A percentile compares a stretch with the other conserved stretches of the same genome.
These are phyloP conservation scores for Otolemur crassicaudatus DNA, from an alignment of 2,797 vertebrate species.

Conservation along the genomic window DNA sequence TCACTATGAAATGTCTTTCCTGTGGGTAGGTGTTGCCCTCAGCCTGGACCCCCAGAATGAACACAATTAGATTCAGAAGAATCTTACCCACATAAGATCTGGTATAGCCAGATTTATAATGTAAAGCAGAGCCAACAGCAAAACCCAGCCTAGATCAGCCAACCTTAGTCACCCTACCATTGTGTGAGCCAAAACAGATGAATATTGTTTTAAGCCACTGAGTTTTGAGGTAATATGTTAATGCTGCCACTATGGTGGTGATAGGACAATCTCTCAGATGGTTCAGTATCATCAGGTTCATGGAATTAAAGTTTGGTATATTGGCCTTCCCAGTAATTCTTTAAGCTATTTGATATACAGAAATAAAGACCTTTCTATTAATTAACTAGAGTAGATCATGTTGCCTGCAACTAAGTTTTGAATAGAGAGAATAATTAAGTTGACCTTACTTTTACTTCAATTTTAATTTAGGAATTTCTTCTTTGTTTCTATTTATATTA, in stretches of 20 bases:
- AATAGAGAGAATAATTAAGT: not conserved
- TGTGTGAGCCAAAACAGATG: not conserved
- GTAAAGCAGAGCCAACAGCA: not conserved
- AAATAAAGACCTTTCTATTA: not conserved
- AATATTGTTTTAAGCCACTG: not conserved
- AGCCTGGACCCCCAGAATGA: not conserved
- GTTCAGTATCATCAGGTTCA: not conserved
- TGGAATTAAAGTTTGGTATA: not conserved
- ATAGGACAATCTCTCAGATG: not conserved
- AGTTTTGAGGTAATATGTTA: not conserved
- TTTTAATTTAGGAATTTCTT: not conserved
- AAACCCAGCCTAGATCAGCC: not conserved
- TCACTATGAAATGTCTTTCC: not conserved
- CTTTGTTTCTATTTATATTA: not conserved
- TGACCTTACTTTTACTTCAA: not conserved
- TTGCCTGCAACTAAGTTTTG: not conserved
- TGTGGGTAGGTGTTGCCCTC: not conserved
- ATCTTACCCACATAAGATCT: not conserved
- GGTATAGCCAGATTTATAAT: not conserved
- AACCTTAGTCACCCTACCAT: not conserved
- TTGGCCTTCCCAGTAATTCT: not conserved
- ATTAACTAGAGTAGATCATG: not conserved
- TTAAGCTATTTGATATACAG: not conserved
- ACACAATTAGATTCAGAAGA: not conserved
- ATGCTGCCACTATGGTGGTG: not conserved